A percentile compares a stretch with the other conserved stretches of the same genome.
Evolutionary conservation across 2,797 vertebrate species (phyloP).

Genomic region (Sparidentex hasta): DNA sequence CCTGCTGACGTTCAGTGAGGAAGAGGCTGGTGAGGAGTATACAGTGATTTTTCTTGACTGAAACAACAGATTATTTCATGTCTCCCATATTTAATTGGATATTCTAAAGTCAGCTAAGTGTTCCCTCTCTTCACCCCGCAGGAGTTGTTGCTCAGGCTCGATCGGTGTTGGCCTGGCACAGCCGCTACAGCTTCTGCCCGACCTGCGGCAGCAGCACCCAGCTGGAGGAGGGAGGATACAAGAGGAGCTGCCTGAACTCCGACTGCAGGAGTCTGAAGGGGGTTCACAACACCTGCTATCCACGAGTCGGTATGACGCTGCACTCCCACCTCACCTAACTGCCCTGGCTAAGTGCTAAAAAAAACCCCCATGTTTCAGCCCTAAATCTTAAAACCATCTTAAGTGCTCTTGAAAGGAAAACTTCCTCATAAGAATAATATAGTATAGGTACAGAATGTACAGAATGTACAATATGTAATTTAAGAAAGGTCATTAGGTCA

Average conservation of each 20-base stretch:
- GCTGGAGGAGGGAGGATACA: slow-evolving; percentile 91
- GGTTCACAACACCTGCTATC: slow-evolving; percentile 94
- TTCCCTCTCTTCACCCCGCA: slow-evolving; percentile 60
- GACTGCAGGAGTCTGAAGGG: slow-evolving; percentile 90
- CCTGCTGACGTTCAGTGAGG: slow-evolving; percentile 89
- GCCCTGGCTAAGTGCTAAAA: neutral
- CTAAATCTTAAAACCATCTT: neutral
- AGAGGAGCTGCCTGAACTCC: slow-evolving; percentile 89
- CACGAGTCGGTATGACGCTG: slow-evolving; percentile 90
- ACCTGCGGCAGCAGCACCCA: slow-evolving; percentile 91
- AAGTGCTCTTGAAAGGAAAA: neutral
- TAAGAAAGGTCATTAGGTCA: neutral
- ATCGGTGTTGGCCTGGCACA: slow-evolving; percentile 93
- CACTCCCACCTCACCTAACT: neutral
- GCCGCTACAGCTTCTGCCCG: slow-evolving; percentile 91
- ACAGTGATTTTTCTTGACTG: accelerated
- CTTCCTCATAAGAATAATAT: neutral
- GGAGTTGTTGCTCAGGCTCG: slow-evolving; percentile 93
- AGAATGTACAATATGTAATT: no score
- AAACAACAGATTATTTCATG: neutral
- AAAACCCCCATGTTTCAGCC: neutral
- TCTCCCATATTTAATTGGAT: neutral
- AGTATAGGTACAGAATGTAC: neutral
- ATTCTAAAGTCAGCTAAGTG: neutral
- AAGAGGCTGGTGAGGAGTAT: slow-evolving; percentile 91